These are phyloP conservation scores for Drosophila malerkotliana DNA, from an alignment of 1,140 invertebrate species.

Conservation along the genomic window DNA sequence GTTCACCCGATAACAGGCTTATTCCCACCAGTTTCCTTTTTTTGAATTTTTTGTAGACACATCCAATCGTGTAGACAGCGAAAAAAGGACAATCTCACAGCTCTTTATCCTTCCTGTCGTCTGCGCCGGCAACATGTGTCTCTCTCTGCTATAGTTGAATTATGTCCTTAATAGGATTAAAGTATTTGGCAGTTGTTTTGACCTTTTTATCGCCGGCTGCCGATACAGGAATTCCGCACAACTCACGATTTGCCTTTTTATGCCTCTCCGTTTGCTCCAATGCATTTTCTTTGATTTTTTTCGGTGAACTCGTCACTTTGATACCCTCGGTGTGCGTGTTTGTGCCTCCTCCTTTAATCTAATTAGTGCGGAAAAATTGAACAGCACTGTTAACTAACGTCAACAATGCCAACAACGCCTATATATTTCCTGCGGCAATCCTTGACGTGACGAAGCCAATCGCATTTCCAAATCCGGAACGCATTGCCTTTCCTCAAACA, in stretches of 20 bases:
- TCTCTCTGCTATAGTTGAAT: constrained; percentile 73
- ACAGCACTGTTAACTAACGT: constrained; percentile 69
- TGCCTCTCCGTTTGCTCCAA: constrained; percentile 11
- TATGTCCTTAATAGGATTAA: constrained; percentile 80
- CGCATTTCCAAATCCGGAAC: constrained; percentile 52
- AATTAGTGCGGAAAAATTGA: constrained; percentile 79
- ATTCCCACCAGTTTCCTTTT: constrained; percentile 14
- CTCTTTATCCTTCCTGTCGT: constrained; percentile 77
- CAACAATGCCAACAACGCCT: constrained; percentile 52
- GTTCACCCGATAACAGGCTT: constrained; percentile 9
- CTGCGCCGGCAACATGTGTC: constrained; percentile 74
- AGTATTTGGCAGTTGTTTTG: constrained; percentile 78
- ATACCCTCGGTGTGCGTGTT: constrained; percentile 43
- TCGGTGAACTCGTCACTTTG: constrained; percentile 28
- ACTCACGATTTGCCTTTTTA: constrained; percentile 43
- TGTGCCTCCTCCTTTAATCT: constrained; percentile 70
- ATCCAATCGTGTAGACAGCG: constrained; percentile 36
- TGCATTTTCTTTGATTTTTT: constrained; percentile 23
- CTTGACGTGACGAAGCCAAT: constrained; percentile 53
- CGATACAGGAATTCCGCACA: constrained; percentile 58
- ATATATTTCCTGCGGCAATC: constrained; percentile 39
- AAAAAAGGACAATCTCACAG: constrained; percentile 73
- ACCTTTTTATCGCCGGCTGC: constrained; percentile 72
- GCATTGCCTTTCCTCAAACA: constrained; percentile 27
- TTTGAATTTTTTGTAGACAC: constrained; percentile 19